These are phyloP conservation scores for Anseranas semipalmata DNA, from an alignment of 2,113 vertebrate genomes.

Conservation along the genomic window DNA sequence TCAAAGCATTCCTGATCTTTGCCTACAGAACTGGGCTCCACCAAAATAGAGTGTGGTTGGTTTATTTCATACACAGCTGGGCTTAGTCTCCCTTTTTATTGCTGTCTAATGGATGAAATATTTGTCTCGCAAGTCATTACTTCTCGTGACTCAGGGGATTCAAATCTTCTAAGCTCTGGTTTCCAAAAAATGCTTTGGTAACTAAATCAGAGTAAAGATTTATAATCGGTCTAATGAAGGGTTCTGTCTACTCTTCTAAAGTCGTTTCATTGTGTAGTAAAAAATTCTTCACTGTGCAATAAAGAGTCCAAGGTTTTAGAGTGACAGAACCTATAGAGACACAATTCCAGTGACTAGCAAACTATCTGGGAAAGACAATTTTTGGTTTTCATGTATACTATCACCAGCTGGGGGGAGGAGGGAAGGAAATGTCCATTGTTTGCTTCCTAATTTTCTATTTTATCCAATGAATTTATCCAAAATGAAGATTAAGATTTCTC, in stretches of 20 bases:
- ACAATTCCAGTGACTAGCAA: not conserved
- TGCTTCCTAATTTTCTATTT: not conserved
- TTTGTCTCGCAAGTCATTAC: not conserved
- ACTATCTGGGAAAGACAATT: not conserved
- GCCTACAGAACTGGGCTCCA: not conserved
- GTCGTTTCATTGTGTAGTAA: not conserved
- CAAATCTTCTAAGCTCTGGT: not conserved
- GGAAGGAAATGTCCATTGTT: not conserved
- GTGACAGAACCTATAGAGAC: not conserved
- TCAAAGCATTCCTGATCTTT: not conserved
- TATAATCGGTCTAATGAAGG: not conserved
- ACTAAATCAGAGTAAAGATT: not conserved
- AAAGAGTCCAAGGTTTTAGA: not conserved
- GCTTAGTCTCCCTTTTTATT: not conserved
- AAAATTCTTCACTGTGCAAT: not conserved
- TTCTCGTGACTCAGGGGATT: not conserved
- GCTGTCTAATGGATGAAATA: not conserved
- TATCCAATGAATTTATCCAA: not conserved
- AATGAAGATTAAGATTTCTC: not conserved
- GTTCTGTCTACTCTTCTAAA: not conserved
- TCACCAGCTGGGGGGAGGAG: fast-evolving
- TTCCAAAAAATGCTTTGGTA: not conserved
- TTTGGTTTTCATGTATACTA: not conserved
- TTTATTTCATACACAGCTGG: not conserved
- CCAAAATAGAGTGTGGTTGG: not conserved